These are phyloP conservation scores for Holacanthus passer DNA, from an alignment of 2,113 vertebrate genomes.

Conservation along the genomic window DNA sequence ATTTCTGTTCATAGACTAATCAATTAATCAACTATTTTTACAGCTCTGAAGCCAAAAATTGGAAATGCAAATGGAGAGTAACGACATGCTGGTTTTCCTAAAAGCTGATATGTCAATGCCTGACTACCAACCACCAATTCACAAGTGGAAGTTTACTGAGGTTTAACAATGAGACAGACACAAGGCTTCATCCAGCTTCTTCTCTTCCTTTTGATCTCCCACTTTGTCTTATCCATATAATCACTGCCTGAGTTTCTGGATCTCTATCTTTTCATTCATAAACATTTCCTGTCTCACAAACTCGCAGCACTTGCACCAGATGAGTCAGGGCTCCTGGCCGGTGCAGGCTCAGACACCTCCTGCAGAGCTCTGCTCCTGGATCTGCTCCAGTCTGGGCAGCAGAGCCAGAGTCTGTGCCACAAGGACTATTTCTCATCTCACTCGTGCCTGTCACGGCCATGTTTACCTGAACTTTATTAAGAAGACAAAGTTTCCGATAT, in stretches of 20 bases:
- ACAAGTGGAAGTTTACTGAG: neutral
- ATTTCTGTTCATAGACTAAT: neutral
- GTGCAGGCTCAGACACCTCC: neutral
- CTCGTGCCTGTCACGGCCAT: neutral
- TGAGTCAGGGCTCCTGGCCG: slow-evolving; percentile 1
- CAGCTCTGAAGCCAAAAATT: neutral
- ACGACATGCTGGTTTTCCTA: neutral
- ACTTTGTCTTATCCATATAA: neutral
- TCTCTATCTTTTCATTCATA: neutral
- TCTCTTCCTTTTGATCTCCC: neutral
- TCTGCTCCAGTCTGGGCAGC: neutral
- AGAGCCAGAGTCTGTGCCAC: neutral
- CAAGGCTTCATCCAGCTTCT: neutral
- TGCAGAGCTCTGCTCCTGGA: neutral
- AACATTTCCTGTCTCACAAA: neutral
- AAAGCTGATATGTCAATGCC: neutral
- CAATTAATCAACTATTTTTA: neutral
- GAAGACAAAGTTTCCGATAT: neutral
- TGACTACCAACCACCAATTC: neutral
- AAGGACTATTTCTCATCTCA: neutral
- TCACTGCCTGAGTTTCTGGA: neutral
- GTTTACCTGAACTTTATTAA: neutral
- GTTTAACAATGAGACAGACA: neutral
- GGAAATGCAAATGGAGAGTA: neutral
- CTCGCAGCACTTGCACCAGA: neutral